These are phyloP conservation scores for Thermophis baileyi DNA, from an alignment of 2,113 vertebrate genomes.

Conservation along the genomic window DNA sequence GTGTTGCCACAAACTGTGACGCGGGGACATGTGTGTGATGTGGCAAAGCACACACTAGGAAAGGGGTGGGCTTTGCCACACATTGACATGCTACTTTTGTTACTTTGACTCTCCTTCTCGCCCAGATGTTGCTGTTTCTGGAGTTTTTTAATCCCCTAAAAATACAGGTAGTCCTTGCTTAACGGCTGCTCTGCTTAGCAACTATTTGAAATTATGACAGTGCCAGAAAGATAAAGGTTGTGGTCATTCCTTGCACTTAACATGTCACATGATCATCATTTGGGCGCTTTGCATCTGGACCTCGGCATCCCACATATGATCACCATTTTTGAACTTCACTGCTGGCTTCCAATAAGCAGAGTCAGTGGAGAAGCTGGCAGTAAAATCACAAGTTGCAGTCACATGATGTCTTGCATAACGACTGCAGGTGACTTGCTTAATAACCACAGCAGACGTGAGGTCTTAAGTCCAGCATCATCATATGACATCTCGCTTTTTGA, in stretches of 20 bases:
- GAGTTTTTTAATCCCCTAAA: background rate
- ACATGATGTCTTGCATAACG: background rate
- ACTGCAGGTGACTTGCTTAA: background rate
- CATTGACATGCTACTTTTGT: background rate
- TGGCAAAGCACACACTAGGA: background rate
- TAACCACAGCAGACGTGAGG: background rate
- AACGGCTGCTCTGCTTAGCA: background rate
- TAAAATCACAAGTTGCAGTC: background rate
- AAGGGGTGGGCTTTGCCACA: background rate
- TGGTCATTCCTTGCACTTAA: background rate
- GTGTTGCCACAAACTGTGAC: background rate
- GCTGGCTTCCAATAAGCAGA: too few relatives aligned
- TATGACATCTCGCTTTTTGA: background rate
- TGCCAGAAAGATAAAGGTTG: too few relatives aligned
- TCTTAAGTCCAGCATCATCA: background rate
- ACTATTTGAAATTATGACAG: background rate
- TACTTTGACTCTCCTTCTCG: background rate
- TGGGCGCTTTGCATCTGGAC: background rate
- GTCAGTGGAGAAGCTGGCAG: background rate
- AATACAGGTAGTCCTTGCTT: background rate
- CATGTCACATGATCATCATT: background rate
- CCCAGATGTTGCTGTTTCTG: background rate
- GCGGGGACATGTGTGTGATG: background rate
- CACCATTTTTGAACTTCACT: background rate
- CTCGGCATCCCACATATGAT: too few relatives aligned